These are phyloP conservation scores for Drosophila triauraria DNA, from an alignment of 1,140 invertebrate genomes.

Conservation along the genomic window DNA sequence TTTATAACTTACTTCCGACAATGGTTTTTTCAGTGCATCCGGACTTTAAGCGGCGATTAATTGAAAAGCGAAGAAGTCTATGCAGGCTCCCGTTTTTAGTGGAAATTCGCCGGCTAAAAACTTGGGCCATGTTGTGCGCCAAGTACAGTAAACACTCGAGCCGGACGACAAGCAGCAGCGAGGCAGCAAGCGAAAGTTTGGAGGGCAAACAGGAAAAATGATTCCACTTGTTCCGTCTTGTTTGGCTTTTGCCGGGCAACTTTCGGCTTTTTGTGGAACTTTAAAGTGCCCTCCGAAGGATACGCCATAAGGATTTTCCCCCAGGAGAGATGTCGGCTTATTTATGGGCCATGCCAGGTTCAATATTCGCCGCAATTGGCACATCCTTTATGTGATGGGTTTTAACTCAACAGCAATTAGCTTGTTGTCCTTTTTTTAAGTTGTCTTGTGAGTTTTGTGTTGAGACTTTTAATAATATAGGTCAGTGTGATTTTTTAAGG, in stretches of 20 bases:
- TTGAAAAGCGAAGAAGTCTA: constrained; percentile 22
- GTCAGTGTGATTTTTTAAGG: neutral
- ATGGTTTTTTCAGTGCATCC: neutral
- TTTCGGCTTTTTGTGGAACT: constrained; percentile 23
- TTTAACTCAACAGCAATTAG: neutral
- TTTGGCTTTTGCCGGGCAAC: constrained; percentile 36
- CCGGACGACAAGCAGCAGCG: constrained; percentile 16
- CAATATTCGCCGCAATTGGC: constrained; percentile 4
- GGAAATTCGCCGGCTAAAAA: constrained; percentile 14
- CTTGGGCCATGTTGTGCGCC: constrained; percentile 30
- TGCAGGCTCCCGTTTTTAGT: neutral
- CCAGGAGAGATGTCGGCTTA: neutral
- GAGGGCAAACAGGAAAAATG: constrained; percentile 30
- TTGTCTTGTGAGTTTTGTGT: too few species aligned
- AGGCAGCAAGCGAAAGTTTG: constrained; percentile 21
- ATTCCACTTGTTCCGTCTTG: constrained; percentile 34
- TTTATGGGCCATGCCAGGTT: constrained; percentile 11
- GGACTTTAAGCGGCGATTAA: constrained; percentile 28
- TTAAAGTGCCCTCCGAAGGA: constrained; percentile 26
- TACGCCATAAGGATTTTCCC: constrained; percentile 3
- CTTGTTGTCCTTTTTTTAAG: too few species aligned
- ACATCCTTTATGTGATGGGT: neutral
- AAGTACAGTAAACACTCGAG: constrained; percentile 51
- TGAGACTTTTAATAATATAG: neutral
- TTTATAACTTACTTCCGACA: too few species aligned